Evolutionary conservation across 2,888 invertebrate species (phyloP).

Genomic region (Trypoxylon attenuatum): DNA sequence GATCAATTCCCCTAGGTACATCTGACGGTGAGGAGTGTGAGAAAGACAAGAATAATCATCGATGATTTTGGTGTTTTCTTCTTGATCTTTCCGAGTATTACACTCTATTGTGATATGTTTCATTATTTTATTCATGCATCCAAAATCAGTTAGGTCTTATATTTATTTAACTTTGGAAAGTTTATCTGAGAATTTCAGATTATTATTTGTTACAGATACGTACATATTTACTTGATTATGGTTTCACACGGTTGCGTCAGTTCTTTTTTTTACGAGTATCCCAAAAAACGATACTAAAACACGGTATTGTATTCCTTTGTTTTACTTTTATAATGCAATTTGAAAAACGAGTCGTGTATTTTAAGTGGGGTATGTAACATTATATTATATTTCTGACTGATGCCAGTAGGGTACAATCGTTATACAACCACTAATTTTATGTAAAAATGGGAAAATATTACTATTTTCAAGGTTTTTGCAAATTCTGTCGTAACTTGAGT

Average conservation of each 20-base stretch:
- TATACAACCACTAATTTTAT: conserved; percentile 56
- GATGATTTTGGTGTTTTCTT: too few relatives aligned
- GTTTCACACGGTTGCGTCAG: too few relatives aligned
- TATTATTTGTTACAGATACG: not conserved
- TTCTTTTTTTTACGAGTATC: not conserved
- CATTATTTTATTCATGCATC: not conserved
- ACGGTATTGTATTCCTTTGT: not conserved
- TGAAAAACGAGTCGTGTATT: conserved; percentile 12
- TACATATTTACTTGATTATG: too few relatives aligned
- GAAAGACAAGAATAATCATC: too few relatives aligned
- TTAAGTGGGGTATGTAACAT: conserved; percentile 34
- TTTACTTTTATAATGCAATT: not conserved
- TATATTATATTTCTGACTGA: conserved; percentile 64
- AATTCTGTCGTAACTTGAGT: conserved; percentile 38
- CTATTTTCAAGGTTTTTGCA: conserved; percentile 2
- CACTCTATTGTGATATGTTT: not conserved
- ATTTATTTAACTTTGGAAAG: not conserved
- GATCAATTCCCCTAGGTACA: not conserved
- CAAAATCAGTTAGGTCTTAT: conserved; percentile 1
- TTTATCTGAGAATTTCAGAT: too few relatives aligned
- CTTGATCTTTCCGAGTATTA: not conserved
- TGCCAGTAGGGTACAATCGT: conserved; percentile 66
- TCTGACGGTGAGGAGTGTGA: not conserved
- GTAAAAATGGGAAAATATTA: not conserved
- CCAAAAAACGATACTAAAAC: conserved; percentile 3